phyloP scores from a whole-genome alignment of 2,888 invertebrate species.

The Caenorhabditis becei region DNA sequence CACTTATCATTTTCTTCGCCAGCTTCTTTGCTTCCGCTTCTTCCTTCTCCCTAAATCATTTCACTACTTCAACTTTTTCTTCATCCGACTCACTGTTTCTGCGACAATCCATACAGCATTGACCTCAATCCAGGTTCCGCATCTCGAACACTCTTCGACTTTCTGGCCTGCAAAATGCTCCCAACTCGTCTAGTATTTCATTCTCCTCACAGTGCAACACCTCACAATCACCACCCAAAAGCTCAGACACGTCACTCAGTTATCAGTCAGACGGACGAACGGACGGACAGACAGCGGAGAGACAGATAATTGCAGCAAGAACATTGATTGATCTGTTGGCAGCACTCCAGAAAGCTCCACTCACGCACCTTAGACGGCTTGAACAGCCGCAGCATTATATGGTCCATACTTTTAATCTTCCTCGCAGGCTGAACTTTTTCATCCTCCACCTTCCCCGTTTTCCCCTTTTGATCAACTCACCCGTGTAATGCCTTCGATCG shows the following conservation, averaged over 20 bases:
- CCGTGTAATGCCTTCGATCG: constrained; percentile 47
- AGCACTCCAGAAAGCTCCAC: neutral
- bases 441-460: neutral
- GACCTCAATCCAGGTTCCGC: constrained; percentile 75
- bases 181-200: neutral
- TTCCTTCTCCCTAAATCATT: constrained; percentile 67
- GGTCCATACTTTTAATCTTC: constrained; percentile 62
- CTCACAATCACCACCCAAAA: constrained; percentile 7
- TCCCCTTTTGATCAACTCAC: constrained; percentile 15
- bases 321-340: constrained; percentile 21
- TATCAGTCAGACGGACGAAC: constrained; percentile 17
- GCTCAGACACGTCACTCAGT: constrained; percentile 16
- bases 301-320: neutral
- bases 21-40: constrained; percentile 67
- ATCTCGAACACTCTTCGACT: constrained; percentile 62
- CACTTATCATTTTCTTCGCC: constrained; percentile 70
- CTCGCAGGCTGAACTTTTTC: constrained; percentile 42
- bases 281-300: neutral
- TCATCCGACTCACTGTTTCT: constrained; percentile 68
- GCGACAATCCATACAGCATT: constrained; percentile 75
- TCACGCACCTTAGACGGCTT: constrained; percentile 48
- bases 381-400: constrained; percentile 55
- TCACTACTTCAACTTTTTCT: neutral
- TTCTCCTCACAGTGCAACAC: neutral
- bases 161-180: constrained; percentile 52